Evolutionary conservation across 2,113 vertebrate genomes (phyloP).

Genomic region (Silurus asotus): DNA sequence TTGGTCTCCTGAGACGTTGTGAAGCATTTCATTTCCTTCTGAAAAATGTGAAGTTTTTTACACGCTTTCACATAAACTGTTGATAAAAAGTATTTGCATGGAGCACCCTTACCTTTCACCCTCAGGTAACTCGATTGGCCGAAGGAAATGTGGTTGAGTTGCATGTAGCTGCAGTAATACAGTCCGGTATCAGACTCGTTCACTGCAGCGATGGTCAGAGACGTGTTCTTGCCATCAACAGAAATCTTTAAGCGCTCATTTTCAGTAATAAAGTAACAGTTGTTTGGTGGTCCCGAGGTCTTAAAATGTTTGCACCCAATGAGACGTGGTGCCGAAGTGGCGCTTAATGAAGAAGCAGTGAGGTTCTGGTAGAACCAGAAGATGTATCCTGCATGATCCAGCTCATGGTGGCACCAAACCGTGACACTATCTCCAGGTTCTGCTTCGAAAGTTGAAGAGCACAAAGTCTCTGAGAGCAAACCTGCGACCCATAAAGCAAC

Average conservation of each 20-base stretch:
- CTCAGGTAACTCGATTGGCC: neutral
- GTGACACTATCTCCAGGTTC: neutral
- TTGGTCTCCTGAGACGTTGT: neutral
- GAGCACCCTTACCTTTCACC: slow-evolving; percentile 11
- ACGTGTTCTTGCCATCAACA: neutral
- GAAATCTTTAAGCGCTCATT: slow-evolving; percentile 2
- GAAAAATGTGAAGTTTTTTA: neutral
- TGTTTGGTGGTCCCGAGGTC: neutral
- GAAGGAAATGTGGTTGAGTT: neutral
- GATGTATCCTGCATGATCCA: fast-evolving
- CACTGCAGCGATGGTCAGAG: slow-evolving; percentile 19
- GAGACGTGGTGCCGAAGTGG: neutral
- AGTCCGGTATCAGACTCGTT: slow-evolving; percentile 21
- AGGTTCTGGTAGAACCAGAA: neutral
- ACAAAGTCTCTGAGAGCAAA: neutral
- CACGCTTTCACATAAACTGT: too few relatives aligned
- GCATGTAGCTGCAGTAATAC: neutral
- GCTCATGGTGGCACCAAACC: neutral
- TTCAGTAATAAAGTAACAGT: slow-evolving; percentile 1
- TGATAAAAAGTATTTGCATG: neutral
- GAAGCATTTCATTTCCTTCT: neutral
- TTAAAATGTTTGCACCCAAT: neutral
- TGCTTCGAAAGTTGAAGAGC: neutral
- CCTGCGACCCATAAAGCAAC: neutral
- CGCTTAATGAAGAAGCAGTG: too few relatives aligned